Conservation (phyloP, 1,140 invertebrate genomes). For the Hyposmocoma kahamanoa region DNA sequence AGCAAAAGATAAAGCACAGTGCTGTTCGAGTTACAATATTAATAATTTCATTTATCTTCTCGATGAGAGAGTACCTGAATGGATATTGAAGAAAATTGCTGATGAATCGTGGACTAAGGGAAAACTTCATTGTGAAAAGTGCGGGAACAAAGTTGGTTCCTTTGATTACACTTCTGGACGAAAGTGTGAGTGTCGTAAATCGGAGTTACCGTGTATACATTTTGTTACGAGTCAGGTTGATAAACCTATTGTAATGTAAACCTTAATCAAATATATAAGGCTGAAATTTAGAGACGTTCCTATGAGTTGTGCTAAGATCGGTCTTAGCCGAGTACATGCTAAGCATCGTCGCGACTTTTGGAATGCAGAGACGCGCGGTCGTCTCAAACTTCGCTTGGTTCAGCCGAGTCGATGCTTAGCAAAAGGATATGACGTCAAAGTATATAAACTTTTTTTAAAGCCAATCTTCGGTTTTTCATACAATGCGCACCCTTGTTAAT, state of each 20-base stretch:
- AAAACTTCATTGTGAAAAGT: slow-evolving; percentile 76
- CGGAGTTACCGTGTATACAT: slow-evolving; percentile 72
- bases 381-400: too few relatives aligned
- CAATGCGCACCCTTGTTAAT: too few relatives aligned
- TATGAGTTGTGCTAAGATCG: too few relatives aligned
- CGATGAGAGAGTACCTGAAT: slow-evolving; percentile 62
- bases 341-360: too few relatives aligned
- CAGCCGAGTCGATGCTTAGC: too few relatives aligned
- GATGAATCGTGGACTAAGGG: slow-evolving; percentile 75
- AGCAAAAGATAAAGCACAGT: slow-evolving; percentile 15
- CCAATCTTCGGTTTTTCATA: too few relatives aligned
- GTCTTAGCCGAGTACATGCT: too few relatives aligned
- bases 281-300: too few relatives aligned
- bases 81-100: slow-evolving; percentile 61
- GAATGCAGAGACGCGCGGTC: too few relatives aligned
- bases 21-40: slow-evolving; percentile 40
- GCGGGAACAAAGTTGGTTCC: slow-evolving; percentile 74
- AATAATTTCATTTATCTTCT: slow-evolving; percentile 54
- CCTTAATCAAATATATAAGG: not conserved
- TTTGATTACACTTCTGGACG: slow-evolving; percentile 78
- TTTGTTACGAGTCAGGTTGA: slow-evolving; percentile 76
- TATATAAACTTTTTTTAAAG: too few relatives aligned
- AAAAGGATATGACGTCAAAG: too few relatives aligned
- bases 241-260: slow-evolving; percentile 33
- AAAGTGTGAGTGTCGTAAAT: slow-evolving; percentile 73